Base-by-base conservation (phyloP, 2,797 vertebrate species). In the Notolepis coatsorum region DNA sequence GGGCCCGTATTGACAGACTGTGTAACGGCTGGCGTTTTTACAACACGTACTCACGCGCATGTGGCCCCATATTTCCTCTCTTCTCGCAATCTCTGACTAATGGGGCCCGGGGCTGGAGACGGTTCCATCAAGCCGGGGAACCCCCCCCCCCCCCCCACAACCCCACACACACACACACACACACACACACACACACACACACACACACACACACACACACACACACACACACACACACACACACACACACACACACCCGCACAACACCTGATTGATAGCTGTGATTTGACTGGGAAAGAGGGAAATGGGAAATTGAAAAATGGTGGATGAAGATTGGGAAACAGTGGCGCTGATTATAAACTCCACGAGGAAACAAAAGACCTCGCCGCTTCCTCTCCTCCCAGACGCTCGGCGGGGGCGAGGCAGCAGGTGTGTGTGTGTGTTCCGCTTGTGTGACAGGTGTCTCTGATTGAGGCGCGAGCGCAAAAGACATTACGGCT, bases 291-390 rank as follows among this genome's bases (percentile, higher is more conserved):
- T 90, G 87, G 88, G 87, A 92, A 91, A 91, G 73, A 83, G 79
- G 88, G 84, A 89, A 92, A 92, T 88, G 82, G 90, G 88, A 91
- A 92, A 94, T 91, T 92, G 92, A 92, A 93, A 93, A 93, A 92
- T 90, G 89, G 88, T 79, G 77, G 74, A 69, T 72, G 82, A 87
- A 90, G 91, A 91, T 92, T 92, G 90, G n/a, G 84, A 92, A 91
- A 90, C 89, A 90, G 88, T 68, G n/a, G 77, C 33, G 76, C 90
- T 92, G 91, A 93, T 93, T 92, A 91, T 91, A 89, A 93, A 92
- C 87, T 85, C 81, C 68, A 83, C 45, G 77, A 77, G 71, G 77
- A 92, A 92, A 92, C 88, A 91, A 93, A 92, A 79, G 83, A 81
- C 81, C 80, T 80, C 68, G 73, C 79, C 68, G 79, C 74, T 76